Base-by-base conservation (phyloP, 2,888 invertebrate species). In the Cenopis cana region DNA sequence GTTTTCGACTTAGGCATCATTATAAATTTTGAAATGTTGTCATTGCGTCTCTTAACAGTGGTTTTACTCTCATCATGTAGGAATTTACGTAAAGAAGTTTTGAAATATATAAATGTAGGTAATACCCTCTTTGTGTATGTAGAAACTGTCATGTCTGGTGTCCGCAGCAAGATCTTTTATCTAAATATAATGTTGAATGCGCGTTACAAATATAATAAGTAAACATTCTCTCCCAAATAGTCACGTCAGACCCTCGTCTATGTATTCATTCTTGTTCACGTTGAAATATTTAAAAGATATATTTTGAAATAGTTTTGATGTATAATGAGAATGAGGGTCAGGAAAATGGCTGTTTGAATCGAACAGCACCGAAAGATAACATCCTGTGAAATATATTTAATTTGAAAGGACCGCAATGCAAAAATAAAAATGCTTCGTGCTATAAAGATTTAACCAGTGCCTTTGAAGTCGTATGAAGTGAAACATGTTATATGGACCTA, bases 181-280 rank as follows among this genome's bases (percentile, higher is more conserved):
- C n/a, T n/a, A 46, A 46, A 46, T 46, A 46, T 46, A 46, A 46
- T 46, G 46, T 46, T n/a, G n/a, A 14, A 12, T 46, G n/a, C 46
- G n/a, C n/a, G 46, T 8, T 2, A 38, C 36, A 64, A 64, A 64
- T 64, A 52, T 52, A 52, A 50, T 36, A 62, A 17, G 17, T 29
- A 33, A 36, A 20, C 33, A 36, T 12, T 17, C 52, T 52, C 18
- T 52, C 20, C 33, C 52, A 50, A 64, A 50, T 46, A 62, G 38
- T 50, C 56, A 29, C 49, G 68, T 68, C 68, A 56, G 1, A 64
- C 62, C 69, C 69, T 69, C 62, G 56, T 69, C 69, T 55, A 38
- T 33, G 33, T 14, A 52, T 64, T 52, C 52, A 52, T 52, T 50
- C 56, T 17, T 50, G 49, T 56, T 56, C 24, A 49, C 20, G 41